Conservation (phyloP, 2,113 vertebrate genomes). For the Cercopithecus mona region DNA sequence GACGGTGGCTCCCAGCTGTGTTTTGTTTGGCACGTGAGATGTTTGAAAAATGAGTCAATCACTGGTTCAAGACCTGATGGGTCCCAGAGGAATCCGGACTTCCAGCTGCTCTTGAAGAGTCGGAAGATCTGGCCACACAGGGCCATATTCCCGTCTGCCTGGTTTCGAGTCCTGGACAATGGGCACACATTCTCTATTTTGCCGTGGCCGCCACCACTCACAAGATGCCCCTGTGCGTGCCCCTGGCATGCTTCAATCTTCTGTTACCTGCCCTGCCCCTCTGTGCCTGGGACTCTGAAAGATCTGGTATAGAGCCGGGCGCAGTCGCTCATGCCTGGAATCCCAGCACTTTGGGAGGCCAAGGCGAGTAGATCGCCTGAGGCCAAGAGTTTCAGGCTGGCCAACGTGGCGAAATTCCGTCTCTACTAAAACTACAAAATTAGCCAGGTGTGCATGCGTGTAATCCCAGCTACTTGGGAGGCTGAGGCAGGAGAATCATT, state of each 20-base stretch:
- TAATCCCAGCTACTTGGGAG: too few relatives aligned
- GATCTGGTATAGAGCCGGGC: fast-evolving
- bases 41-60: not conserved
- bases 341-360: too few relatives aligned
- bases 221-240: fast-evolving
- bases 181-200: fast-evolving
- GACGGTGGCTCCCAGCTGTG: not conserved
- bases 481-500: too few relatives aligned
- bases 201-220: too few relatives aligned
- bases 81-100: not conserved
- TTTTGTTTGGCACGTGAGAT: not conserved
- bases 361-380: too few relatives aligned
- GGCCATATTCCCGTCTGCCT: not conserved
- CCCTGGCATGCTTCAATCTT: not conserved
- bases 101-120: not conserved
- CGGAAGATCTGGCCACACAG: not conserved
- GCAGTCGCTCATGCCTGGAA: too few relatives aligned
- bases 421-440: too few relatives aligned
- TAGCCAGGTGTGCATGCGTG: too few relatives aligned
- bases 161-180: fast-evolving
- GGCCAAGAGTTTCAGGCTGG: too few relatives aligned
- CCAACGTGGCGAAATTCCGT: fast-evolving
- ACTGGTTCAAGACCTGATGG: not conserved
- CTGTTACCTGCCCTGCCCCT: not conserved
- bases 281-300: not conserved